Evolutionary conservation across 37 sponge, comb jelly and placozoan species (phyloP).

Genomic region (Halichondria panicea): DNA sequence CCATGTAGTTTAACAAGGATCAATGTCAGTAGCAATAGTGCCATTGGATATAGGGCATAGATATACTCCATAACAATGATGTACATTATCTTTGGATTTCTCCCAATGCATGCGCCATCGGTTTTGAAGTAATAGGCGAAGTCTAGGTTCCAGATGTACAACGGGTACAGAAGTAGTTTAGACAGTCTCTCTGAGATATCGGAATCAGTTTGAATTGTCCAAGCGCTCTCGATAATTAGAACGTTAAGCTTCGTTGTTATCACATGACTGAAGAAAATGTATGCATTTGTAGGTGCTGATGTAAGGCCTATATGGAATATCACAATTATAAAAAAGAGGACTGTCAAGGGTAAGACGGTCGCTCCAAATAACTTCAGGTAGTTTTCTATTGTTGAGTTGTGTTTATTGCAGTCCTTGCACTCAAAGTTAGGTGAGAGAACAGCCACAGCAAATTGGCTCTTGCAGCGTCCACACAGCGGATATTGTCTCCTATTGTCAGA

Average conservation of each 20-base stretch:
- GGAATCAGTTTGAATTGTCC: neutral
- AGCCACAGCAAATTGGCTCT: neutral
- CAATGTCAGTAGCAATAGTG: slow-evolving; percentile 1
- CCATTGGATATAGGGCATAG: slow-evolving; percentile 32
- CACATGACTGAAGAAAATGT: slow-evolving; percentile 45
- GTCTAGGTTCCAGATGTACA: slow-evolving; percentile 44
- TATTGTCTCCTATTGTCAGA: too few species aligned
- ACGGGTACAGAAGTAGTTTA: neutral
- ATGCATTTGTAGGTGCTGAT: slow-evolving; percentile 17
- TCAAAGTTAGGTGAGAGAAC: slow-evolving; percentile 8
- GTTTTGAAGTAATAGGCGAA: slow-evolving; percentile 3
- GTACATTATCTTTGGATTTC: slow-evolving; percentile 16
- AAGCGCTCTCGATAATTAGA: neutral
- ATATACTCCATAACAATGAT: slow-evolving; percentile 18
- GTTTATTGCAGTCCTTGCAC: slow-evolving; percentile 3
- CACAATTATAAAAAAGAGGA: slow-evolving; percentile 16
- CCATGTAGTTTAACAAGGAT: slow-evolving; percentile 42
- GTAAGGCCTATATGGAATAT: slow-evolving; percentile 34
- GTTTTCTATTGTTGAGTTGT: neutral
- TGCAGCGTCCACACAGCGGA: slow-evolving; percentile 6
- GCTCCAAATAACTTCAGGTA: slow-evolving; percentile 4
- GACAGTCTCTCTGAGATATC: neutral
- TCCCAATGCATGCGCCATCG: neutral
- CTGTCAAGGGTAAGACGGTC: neutral
- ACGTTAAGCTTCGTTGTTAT: slow-evolving; percentile 5